Evolutionary conservation across 2,797 vertebrate genomes (phyloP).

Genomic region (Tympanoctomys barrerae): DNA sequence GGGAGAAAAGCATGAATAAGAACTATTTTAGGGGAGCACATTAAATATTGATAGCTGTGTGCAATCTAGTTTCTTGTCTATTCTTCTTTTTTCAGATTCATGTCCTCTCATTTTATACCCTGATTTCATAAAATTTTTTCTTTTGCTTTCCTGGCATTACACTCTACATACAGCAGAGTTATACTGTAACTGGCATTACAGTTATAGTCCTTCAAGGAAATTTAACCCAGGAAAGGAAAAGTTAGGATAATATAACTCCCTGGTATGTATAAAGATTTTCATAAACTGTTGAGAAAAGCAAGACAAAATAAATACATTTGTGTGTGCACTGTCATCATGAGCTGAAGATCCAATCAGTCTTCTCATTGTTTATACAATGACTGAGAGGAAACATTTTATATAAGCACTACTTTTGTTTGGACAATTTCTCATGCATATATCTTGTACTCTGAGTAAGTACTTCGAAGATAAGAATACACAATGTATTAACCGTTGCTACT

Average conservation of each 20-base stretch:
- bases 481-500: background rate
- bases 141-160: background rate
- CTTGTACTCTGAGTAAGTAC: background rate
- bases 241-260: background rate
- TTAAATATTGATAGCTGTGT: background rate
- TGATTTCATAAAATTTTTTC: background rate
- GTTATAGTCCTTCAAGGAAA: conserved; percentile 4
- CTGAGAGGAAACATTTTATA: background rate
- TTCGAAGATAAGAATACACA: background rate
- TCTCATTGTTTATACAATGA: background rate
- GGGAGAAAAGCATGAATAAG: background rate
- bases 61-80: background rate
- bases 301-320: background rate
- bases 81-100: background rate
- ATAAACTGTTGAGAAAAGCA: background rate
- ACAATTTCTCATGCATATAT: background rate
- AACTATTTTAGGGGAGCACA: background rate
- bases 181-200: too few relatives aligned
- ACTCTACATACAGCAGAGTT: too few relatives aligned
- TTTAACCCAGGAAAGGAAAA: conserved; percentile 18
- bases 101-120: background rate
- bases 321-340: background rate
- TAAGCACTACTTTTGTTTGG: background rate
- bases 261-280: background rate
- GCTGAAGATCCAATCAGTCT: background rate